These are phyloP conservation scores for Apis laboriosa DNA, from an alignment of 1,140 invertebrate genomes.

Conservation along the genomic window DNA sequence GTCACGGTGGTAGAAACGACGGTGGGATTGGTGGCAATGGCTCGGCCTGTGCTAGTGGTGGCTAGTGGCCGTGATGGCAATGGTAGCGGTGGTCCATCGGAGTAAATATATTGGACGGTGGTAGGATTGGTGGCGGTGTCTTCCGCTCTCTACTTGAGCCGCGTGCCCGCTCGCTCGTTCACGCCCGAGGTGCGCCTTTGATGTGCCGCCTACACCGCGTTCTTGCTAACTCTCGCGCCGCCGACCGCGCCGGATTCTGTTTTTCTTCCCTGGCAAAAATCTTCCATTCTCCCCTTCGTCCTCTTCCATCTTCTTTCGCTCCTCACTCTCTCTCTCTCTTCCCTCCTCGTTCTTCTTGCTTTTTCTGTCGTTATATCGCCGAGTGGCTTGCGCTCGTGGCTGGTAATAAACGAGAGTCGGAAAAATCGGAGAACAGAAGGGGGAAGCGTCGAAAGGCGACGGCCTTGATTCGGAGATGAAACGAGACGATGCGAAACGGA, in stretches of 20 bases:
- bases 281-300: background rate
- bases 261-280: constrained; percentile 55
- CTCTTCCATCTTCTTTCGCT: background rate
- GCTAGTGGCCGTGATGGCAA: constrained; percentile 52
- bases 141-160: constrained; percentile 79
- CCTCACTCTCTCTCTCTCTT: background rate
- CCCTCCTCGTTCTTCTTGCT: background rate
- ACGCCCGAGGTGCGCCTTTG: constrained; percentile 79
- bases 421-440: constrained; percentile 51
- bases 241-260: constrained; percentile 46
- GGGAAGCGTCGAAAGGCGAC: constrained; percentile 16
- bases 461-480: constrained; percentile 60
- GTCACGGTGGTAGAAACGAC: constrained; percentile 50
- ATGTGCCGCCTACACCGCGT: constrained; percentile 78
- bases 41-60: constrained; percentile 25
- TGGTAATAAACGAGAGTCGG: constrained; percentile 51
- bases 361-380: constrained; percentile 13
- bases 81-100: constrained; percentile 75
- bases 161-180: constrained; percentile 79
- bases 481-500: constrained; percentile 56
- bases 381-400: background rate
- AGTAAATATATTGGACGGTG: constrained; percentile 77
- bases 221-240: constrained; percentile 74
- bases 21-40: constrained; percentile 36
- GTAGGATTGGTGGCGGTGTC: constrained; percentile 78